Conservation (phyloP, 2,797 vertebrate genomes). For the Borostomias antarcticus region DNA sequence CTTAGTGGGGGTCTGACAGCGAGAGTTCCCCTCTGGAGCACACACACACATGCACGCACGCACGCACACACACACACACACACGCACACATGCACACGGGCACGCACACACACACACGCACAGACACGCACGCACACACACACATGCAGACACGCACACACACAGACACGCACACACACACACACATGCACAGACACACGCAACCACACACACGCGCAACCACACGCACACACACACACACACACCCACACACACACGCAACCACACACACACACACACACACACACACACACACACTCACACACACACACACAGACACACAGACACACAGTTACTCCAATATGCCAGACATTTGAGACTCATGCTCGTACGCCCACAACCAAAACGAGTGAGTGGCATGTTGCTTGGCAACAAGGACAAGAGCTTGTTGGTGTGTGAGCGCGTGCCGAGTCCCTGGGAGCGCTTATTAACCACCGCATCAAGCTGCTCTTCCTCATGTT, state of each 20-base stretch:
- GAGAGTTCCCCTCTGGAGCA: conserved; percentile 89
- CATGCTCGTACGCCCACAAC: conserved; percentile 46
- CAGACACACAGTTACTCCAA: conserved; percentile 19
- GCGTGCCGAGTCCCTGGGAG: conserved; percentile 51
- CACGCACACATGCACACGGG: background rate
- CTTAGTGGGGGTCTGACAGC: conserved; percentile 94
- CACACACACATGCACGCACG: conserved; percentile 30
- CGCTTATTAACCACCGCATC: conserved; percentile 65
- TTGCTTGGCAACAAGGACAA: conserved; percentile 71
- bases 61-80: conserved; percentile 5
- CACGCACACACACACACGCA: background rate
- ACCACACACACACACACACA: no score
- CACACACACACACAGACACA: conserved; percentile 11
- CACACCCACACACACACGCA: background rate
- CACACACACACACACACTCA: conserved; percentile 9
- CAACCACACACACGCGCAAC: conserved; percentile 30
- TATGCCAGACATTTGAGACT: conserved; percentile 53
- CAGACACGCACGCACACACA: conserved; percentile 2
- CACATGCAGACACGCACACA: conserved; percentile 10
- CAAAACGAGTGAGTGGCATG: conserved; percentile 46
- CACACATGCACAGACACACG: conserved; percentile 12
- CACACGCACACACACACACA: conserved; percentile 16
- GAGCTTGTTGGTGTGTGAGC: conserved; percentile 53
- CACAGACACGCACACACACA: conserved; percentile 15
- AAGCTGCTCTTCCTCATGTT: conserved; percentile 63